Evolutionary conservation across 2,888 invertebrate genomes (phyloP), one percentile per base, ranked within the genome.

Genomic region (Blastobasis lacticolella): DNA sequence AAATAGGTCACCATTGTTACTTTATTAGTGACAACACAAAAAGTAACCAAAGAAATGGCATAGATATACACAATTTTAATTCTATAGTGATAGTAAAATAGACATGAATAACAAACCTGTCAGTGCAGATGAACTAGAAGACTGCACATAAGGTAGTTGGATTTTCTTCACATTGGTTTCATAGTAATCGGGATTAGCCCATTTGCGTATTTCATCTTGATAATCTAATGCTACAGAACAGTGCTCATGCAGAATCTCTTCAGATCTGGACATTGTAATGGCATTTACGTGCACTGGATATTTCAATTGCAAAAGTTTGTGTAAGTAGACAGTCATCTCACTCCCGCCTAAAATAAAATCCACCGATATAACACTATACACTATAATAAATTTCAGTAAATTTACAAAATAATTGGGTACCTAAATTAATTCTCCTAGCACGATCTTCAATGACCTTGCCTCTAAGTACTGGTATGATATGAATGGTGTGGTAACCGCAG

Each of bases 271-370:
- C 60, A 95, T 91, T 0, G 96, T 96, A 56, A 98, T 94, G 0
- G 95, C 93, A 71, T 94, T 94, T 0, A 95, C 91, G 81, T 97
- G 97, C 0, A 94, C 95, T 0, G 98, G 97, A 79, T 97, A 97
- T 75, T 97, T 97, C 43, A 98, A 89, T 80, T 98, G 97, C 43
- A 98, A 88, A 48, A 97, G 88, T 55, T 96, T 91, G 76, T 96
- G 96, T 73, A 98, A 89, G 73, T 95, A 97, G 43, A 90, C 90
- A 54, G 94, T 93, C 62, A 97, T 91, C 78, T 97, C 96, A 72
- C 91, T 94, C 38, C 97, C 97, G 49, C 91, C 91, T 89, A 55
- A 2, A 71, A 67, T 46, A 45, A 6, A 45, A 37, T 23, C 23
- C 23, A 23, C 23, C 23, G 23, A 23, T 23, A 23, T 23, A 23